These are phyloP conservation scores for Brenthis daphne DNA, from an alignment of 2,888 invertebrate genomes.

Conservation along the genomic window DNA sequence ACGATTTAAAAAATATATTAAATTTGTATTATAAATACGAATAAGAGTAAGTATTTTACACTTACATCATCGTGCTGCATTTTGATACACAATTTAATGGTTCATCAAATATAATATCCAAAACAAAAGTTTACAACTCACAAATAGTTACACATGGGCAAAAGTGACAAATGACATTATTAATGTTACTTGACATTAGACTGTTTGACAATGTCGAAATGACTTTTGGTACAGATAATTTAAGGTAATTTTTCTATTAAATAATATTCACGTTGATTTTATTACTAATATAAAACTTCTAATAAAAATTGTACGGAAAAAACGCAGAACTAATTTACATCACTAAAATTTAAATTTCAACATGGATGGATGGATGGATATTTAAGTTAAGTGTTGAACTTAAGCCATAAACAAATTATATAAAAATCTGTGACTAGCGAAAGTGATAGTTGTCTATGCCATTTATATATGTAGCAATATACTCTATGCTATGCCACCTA, in stretches of 20 bases:
- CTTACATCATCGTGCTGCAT: constrained; percentile 96
- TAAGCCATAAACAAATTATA: constrained; percentile 1
- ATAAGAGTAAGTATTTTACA: constrained; percentile 7
- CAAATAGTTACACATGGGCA: constrained; percentile 16
- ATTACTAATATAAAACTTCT: too few species aligned
- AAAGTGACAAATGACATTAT: not conserved
- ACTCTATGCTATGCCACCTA: constrained; percentile 22
- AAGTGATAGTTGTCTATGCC: constrained; percentile 24
- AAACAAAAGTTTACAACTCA: not conserved
- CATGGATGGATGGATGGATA: too few species aligned
- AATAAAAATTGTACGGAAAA: too few species aligned
- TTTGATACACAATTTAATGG: constrained; percentile 51
- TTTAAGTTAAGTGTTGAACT: not conserved
- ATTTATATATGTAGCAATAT: too few species aligned
- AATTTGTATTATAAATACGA: not conserved
- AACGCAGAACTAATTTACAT: too few species aligned
- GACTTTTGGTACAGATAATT: too few species aligned
- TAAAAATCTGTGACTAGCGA: not conserved
- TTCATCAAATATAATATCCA: constrained; percentile 4
- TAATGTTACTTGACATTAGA: not conserved
- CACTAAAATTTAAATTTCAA: too few species aligned
- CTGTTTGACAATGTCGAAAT: not conserved
- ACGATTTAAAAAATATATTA: constrained; percentile 39
- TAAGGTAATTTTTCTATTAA: too few species aligned
- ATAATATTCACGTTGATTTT: too few species aligned